Base-by-base conservation (phyloP, 1,140 invertebrate genomes). In the Brachionus koreanus region DNA sequence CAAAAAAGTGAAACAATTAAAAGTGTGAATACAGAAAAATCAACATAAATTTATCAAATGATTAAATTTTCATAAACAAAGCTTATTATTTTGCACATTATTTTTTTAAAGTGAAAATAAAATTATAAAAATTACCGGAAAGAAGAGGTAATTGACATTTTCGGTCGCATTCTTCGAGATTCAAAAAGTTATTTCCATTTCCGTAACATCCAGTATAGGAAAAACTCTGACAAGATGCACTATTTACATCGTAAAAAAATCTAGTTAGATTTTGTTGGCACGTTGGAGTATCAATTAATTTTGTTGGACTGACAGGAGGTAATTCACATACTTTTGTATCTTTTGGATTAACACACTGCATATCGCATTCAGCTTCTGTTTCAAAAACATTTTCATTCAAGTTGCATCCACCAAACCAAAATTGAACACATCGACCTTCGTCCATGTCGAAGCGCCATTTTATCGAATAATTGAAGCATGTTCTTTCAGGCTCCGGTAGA, bases 311-410 rank as follows among this genome's bases (percentile, higher is more conserved):
- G 16, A 82, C 46, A 5, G 25, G 12, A 10, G 82, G 63, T 29
- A 82, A 29, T 6, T 39, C 25, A 61, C 82, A 82, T 16, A 74
- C 23, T 35, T 72, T 23, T 29, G 37, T 42, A 42, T 63, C 79
- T 19, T 65, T 65, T 33, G 79, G 79, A 67, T 10, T 43, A 35
- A 82, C 61, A 67, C 82, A 83, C 19, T 16, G 52, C 4, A 5
- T 5, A 39, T 93, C 92, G 87, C 95, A 97, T 83, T 94, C 92
- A n/a, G 92, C 89, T 84, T 93, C 92, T 43, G 91, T 93, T 37
- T 93, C 91, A 90, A 97, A 97, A 84, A 94, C 93, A 87, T 97
- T 97, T 85, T 94, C 92, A 85, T 94, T 95, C 61, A 93, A 92
- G 43, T 92, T 92, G 86, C 96, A 97, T 52, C 95, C 95, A 23